Conservation (phyloP, 1,140 invertebrate species). For the Drosophila prosaltans region DNA sequence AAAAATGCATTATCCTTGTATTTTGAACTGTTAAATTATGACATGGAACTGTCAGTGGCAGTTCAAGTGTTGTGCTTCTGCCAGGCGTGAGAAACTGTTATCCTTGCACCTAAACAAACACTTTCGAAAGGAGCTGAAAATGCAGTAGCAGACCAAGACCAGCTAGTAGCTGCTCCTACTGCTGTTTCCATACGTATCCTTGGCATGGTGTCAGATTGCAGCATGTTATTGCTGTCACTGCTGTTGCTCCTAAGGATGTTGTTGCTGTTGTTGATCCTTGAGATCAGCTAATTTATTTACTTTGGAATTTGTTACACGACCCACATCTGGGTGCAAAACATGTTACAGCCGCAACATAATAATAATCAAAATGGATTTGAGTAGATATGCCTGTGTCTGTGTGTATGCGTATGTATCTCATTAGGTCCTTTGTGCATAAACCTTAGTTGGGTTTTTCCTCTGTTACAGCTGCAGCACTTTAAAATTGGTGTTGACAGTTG, state of each 20-base stretch:
- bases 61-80: conserved; percentile 60
- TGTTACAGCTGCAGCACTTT: conserved; percentile 54
- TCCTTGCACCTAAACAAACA: conserved; percentile 74
- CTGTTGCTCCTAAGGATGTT: conserved; percentile 17
- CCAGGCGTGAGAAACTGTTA: conserved; percentile 73
- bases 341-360: conserved; percentile 33
- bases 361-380: conserved; percentile 37
- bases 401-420: conserved; percentile 36
- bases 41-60: conserved; percentile 70
- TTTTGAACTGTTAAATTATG: conserved; percentile 75
- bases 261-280: conserved; percentile 42
- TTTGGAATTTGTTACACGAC: conserved; percentile 45
- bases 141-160: conserved; percentile 56
- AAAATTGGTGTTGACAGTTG: conserved; percentile 75
- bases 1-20: conserved; percentile 59
- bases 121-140: conserved; percentile 28
- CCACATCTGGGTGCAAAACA: conserved; percentile 42
- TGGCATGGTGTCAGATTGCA: conserved; percentile 58
- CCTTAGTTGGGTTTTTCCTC: conserved; percentile 1
- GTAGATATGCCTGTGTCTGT: neutral
- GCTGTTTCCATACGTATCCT: conserved; percentile 37
- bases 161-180: conserved; percentile 19
- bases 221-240: conserved; percentile 46
- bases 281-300: conserved; percentile 75
- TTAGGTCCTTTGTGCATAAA: conserved; percentile 34